Evolutionary conservation across 2,113 vertebrate species (phyloP), one percentile per base, ranked within the genome.

Genomic region (Miniopterus natalensis): DNA sequence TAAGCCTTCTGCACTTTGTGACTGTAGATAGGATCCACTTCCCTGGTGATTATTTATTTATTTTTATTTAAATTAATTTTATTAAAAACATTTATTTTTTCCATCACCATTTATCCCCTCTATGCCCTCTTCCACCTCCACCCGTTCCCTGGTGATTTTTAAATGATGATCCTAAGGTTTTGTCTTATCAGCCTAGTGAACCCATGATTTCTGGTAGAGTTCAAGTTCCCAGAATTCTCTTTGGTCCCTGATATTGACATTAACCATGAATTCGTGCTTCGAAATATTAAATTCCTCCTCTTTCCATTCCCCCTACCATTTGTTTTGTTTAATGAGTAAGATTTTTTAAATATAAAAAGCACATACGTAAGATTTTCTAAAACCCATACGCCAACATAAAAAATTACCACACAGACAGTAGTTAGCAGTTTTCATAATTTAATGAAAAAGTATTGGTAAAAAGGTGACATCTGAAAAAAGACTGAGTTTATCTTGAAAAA

Each of bases 381-480:
- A 96, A 93, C 59, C 53, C 86, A 81, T 42, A 77, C 79, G 63
- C 15, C 78, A 74, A 91, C 92, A 80, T 97, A 95, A 98, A 98
- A 96, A 98, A 98, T 92, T 88, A 98, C 97, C 98, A 98, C 97
- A 95, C 96, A 90, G 95, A 95, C 98, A 98, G 86, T 93, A 97
- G 97, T 98, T 98, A 98, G 93, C 97, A 98, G 95, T 99, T 99
- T 97, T 98, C 98, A 99, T 99, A 99, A 99, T 99, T 99, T 99
- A 99, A 99, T 99, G 98, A 98, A 99, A 99, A 99, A 99, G 98
- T 98, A 98, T 97, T 98, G 98, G 98, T 99, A 99, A 98, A 99
- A 99, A 98, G 98, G 98, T 98, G 98, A 98, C 97, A 98, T 98
- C 97, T 98, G 98, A 98, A 99, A 98, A 97, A 98, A 98, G 98